These are phyloP conservation scores for Diaphora mendica DNA, from an alignment of 2,888 invertebrate species.

Conservation along the genomic window DNA sequence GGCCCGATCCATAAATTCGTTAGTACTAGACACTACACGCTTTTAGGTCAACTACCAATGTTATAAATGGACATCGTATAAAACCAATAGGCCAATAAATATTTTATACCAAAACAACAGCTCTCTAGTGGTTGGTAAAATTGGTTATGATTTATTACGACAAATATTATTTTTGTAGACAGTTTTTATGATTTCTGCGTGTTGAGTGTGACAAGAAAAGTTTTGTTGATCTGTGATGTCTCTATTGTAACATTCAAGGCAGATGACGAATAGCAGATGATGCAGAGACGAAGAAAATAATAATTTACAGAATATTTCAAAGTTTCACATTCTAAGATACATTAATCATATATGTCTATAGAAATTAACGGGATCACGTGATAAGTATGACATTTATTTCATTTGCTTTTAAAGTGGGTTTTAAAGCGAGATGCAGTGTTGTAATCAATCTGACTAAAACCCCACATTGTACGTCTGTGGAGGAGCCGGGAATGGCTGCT, in stretches of 20 bases:
- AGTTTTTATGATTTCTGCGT: conserved; percentile 49
- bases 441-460: too few species aligned
- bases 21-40: conserved; percentile 45
- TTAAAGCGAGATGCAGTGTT: too few species aligned
- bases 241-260: neutral
- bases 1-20: conserved; percentile 40
- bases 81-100: conserved; percentile 47
- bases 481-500: too few species aligned
- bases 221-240: neutral
- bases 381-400: too few species aligned
- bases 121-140: conserved; percentile 34
- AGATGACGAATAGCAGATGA: neutral
- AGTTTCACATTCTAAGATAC: too few species aligned
- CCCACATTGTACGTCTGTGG: too few species aligned
- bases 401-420: too few species aligned
- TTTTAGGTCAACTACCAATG: conserved; percentile 51
- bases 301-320: too few species aligned
- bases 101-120: conserved; percentile 39
- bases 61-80: conserved; percentile 49
- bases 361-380: too few species aligned
- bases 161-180: conserved; percentile 53
- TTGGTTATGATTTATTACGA: conserved; percentile 51
- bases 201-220: conserved; percentile 34
- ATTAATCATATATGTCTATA: too few species aligned
- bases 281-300: too few species aligned